Base-by-base conservation (phyloP, 2,888 invertebrate species). In the Nomada ruficornis region DNA sequence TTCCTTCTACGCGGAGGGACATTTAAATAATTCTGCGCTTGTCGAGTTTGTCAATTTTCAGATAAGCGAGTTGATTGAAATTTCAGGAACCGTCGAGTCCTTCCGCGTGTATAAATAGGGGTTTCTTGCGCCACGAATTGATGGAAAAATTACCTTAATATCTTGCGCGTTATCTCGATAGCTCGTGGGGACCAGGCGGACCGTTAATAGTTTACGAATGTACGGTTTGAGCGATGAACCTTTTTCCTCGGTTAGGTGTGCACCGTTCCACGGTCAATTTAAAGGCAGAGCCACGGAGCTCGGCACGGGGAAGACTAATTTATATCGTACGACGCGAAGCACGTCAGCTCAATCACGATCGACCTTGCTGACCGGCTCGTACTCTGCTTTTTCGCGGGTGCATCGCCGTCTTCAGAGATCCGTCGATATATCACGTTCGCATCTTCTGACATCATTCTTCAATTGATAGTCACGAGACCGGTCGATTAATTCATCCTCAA, bases 361-460 rank as follows among this genome's bases (percentile, higher is more conserved):
- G 92, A 92, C 92, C 92, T 92, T 91, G 91, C 85, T 78, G 88
- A 86, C 86, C 79, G 87, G 87, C 86, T 87, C 83, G 86, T 83
- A 88, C 89, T 54, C 54, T 89, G 89, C 20, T 90, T 91, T 91
- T 91, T 90, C 87, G 86, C 89, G 85, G 73, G 85, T 89, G 88
- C 89, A 76, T 76, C 85, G 64, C 72, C 64, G 76, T 77, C 85
- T 82, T 76, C 47, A 42, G 50, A 55, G 69, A 80, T 68, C 69
- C 71, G 64, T 76, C 71, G 71, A 81, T 23, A 72, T 26, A 11
- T 15, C 23, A 47, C 20, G n/a, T 20, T 9, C 5, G 26, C 47
- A 20, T 62, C 68, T 59, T 60, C 42, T 60, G 67, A 72, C 69
- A 72, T 81, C 63, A 69, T 10, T 10, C 3, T 55, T 42, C 57